Conservation (phyloP, 2,113 vertebrate genomes). For the Sciurus niger region DNA sequence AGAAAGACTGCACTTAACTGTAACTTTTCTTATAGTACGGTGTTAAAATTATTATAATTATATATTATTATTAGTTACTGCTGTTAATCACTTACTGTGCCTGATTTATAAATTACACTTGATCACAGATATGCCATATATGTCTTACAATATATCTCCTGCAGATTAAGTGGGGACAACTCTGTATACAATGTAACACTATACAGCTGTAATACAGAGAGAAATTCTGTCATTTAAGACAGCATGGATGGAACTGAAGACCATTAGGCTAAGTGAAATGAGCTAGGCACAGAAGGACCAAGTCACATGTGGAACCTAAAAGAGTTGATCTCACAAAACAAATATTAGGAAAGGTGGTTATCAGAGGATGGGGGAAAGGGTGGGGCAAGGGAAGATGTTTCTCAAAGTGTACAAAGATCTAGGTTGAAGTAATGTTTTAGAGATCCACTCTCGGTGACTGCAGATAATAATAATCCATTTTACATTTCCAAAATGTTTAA, state of each 20-base stretch:
- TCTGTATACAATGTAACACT: neutral
- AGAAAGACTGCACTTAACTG: neutral
- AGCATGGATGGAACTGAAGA: neutral
- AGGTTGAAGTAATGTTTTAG: neutral
- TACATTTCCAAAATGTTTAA: neutral
- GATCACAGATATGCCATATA: neutral
- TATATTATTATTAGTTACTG: neutral
- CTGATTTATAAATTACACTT: neutral
- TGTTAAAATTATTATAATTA: neutral
- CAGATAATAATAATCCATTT: neutral
- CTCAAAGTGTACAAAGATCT: neutral
- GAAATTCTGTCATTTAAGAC: no score
- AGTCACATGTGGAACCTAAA: neutral
- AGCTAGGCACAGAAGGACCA: neutral
- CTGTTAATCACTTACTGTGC: neutral
- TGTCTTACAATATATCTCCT: neutral
- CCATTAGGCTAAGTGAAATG: neutral
- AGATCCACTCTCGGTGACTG: neutral
- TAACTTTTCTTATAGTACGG: neutral
- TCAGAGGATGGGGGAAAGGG: neutral
- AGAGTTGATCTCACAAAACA: neutral
- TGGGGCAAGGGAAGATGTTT: neutral
- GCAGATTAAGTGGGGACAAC: neutral
- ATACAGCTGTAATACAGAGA: neutral
- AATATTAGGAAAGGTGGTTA: neutral